Evolutionary conservation across 2,888 invertebrate species (phyloP).

Genomic region (Ochropleura plecta): DNA sequence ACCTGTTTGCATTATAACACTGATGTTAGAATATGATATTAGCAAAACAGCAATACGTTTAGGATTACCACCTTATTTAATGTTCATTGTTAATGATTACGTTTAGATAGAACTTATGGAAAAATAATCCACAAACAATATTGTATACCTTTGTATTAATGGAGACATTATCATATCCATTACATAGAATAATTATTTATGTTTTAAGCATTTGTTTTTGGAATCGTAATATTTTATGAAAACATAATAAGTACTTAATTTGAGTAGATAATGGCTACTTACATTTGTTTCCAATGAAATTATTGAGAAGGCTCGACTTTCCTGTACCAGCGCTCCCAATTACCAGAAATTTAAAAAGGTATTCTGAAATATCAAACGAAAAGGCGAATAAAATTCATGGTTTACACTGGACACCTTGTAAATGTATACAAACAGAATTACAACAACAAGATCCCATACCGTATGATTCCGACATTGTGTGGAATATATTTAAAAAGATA

Average conservation of each 20-base stretch:
- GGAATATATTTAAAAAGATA: neutral
- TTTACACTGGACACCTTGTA: neutral
- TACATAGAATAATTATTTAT: neutral
- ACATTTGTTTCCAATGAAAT: slow-evolving; percentile 97
- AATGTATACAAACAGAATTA: slow-evolving; percentile 14
- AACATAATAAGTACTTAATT: neutral
- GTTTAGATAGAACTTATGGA: neutral
- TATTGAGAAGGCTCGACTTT: slow-evolving; percentile 95
- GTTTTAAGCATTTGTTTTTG: neutral
- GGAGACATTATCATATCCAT: neutral
- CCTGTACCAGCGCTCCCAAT: slow-evolving; percentile 96
- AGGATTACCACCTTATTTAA: neutral
- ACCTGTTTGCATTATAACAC: neutral
- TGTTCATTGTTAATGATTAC: neutral
- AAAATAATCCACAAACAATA: neutral
- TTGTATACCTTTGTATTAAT: neutral
- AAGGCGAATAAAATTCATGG: neutral
- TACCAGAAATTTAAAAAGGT: slow-evolving; percentile 95
- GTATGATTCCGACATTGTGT: slow-evolving; percentile 56
- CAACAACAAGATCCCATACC: slow-evolving; percentile 34
- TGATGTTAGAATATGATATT: neutral
- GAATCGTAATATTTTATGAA: too few relatives aligned
- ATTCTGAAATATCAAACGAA: slow-evolving; percentile 90
- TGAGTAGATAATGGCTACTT: slow-evolving; percentile 80
- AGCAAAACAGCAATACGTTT: neutral